A percentile compares a stretch with the other conserved stretches of the same genome.
These are phyloP conservation scores for Panonychus citri DNA, from an alignment of 1,140 invertebrate species.

Conservation along the genomic window DNA sequence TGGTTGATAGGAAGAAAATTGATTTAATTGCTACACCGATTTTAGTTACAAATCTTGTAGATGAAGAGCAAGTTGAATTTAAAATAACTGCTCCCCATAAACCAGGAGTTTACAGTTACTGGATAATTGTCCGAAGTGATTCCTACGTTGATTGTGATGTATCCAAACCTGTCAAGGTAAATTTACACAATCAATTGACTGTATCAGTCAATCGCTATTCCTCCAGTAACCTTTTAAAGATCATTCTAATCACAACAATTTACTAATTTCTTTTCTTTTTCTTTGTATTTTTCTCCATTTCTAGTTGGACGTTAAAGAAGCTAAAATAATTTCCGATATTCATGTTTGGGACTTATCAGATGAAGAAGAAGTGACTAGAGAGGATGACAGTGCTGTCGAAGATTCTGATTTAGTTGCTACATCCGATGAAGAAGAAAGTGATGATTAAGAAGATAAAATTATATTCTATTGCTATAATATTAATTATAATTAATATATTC, in stretches of 20 bases:
- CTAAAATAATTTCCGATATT: conserved; percentile 66
- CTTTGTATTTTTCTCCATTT: conserved; percentile 5
- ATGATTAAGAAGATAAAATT: not conserved
- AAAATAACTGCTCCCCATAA: conserved; percentile 84
- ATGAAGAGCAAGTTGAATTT: conserved; percentile 43
- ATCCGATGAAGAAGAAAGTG: conserved; percentile 8
- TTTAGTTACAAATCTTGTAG: conserved; percentile 40
- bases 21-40: conserved; percentile 70
- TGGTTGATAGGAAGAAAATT: conserved; percentile 75
- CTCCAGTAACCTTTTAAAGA: not conserved
- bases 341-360: conserved; percentile 89
- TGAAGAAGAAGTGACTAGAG: conserved; percentile 46
- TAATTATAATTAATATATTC: too few relatives aligned
- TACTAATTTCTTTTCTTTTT: not conserved
- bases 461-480: too few relatives aligned
- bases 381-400: conserved; percentile 25
- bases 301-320: conserved; percentile 79
- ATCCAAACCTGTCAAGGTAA: conserved; percentile 61
- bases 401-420: conserved; percentile 19
- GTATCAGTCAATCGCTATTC: not conserved
- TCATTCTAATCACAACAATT: too few relatives aligned
- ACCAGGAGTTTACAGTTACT: conserved; percentile 74
- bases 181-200: not conserved
- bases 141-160: conserved; percentile 75
- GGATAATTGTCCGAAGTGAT: conserved; percentile 79